These are phyloP conservation scores for Acromyrmex heyeri DNA, from an alignment of 1,140 invertebrate genomes.

Conservation along the genomic window DNA sequence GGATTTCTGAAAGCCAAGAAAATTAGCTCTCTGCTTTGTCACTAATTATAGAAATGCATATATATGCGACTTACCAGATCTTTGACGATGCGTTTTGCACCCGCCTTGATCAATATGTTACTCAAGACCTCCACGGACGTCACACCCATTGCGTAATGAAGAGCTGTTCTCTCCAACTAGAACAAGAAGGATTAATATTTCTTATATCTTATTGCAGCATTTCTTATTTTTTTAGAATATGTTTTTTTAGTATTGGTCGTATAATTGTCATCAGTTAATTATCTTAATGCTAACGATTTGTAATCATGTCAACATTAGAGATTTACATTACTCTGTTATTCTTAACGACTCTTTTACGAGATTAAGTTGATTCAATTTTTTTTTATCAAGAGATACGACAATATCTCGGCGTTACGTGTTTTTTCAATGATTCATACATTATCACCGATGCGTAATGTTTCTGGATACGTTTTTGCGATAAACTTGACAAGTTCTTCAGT, in stretches of 20 bases:
- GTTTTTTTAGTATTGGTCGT: too few relatives aligned
- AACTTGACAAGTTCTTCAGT: slow-evolving; percentile 92
- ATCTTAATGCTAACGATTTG: too few relatives aligned
- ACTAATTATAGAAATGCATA: not conserved
- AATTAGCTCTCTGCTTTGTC: slow-evolving; percentile 8
- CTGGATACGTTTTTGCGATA: slow-evolving; percentile 91
- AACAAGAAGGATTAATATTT: slow-evolving; percentile 73
- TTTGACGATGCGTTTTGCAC: slow-evolving; percentile 93
- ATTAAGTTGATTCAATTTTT: not conserved
- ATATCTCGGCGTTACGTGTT: not conserved
- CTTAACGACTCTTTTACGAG: too few relatives aligned
- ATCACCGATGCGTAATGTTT: slow-evolving; percentile 92
- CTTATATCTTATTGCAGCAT: not conserved
- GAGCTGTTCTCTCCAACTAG: slow-evolving; percentile 93
- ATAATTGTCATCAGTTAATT: too few relatives aligned
- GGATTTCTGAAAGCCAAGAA: slow-evolving; percentile 88
- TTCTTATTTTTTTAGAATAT: too few relatives aligned
- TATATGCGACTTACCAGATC: slow-evolving; percentile 89
- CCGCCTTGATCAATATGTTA: slow-evolving; percentile 92
- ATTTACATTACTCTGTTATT: too few relatives aligned
- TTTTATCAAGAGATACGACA: not conserved
- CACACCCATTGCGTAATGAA: slow-evolving; percentile 96
- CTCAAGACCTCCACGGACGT: slow-evolving; percentile 93
- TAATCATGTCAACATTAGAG: too few relatives aligned
- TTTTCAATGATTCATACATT: slow-evolving; percentile 90